phyloP scores from a whole-genome alignment of 1,140 invertebrate species.

The Adelges cooleyi region DNA sequence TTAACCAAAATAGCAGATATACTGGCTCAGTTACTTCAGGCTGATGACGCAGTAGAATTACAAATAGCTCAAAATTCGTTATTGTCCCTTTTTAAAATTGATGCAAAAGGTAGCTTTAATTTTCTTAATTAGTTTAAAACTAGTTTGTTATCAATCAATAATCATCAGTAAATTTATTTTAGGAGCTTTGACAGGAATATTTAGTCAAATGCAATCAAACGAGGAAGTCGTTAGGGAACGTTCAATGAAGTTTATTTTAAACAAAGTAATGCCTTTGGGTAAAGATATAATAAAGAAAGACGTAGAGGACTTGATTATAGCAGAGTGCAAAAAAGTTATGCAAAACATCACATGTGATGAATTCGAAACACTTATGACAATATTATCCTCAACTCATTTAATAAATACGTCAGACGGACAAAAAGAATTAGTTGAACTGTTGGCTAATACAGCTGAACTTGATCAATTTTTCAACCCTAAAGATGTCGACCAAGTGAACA shows the following conservation, averaged over 20 bases:
- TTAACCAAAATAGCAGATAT: constrained; percentile 83
- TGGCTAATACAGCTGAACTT: constrained; percentile 68
- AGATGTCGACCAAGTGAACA: constrained; percentile 52
- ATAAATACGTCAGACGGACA: constrained; percentile 70
- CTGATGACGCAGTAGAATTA: constrained; percentile 69
- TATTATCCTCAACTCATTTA: constrained; percentile 66
- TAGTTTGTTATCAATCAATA: background rate
- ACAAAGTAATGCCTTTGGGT: constrained; percentile 68
- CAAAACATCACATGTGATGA: constrained; percentile 84
- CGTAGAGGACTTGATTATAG: constrained; percentile 71
- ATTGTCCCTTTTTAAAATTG: constrained; percentile 50
- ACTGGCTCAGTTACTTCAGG: constrained; percentile 75
- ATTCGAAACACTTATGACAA: constrained; percentile 78
- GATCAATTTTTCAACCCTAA: constrained; percentile 67
- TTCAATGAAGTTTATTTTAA: constrained; percentile 75
- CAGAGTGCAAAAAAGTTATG: constrained; percentile 76
- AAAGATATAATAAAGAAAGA: constrained; percentile 71
- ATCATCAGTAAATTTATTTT: constrained; percentile 28
- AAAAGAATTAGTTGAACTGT: constrained; percentile 72
- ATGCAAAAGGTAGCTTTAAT: constrained; percentile 49
- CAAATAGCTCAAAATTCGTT: constrained; percentile 63
- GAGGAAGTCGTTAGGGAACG: constrained; percentile 69
- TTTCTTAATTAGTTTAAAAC: background rate
- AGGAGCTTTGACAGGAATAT: constrained; percentile 70
- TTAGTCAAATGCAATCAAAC: constrained; percentile 70